phyloP scores from a whole-genome alignment of 37 sponge, comb jelly and placozoan genomes.

The Cladorhizidae sp. region DNA sequence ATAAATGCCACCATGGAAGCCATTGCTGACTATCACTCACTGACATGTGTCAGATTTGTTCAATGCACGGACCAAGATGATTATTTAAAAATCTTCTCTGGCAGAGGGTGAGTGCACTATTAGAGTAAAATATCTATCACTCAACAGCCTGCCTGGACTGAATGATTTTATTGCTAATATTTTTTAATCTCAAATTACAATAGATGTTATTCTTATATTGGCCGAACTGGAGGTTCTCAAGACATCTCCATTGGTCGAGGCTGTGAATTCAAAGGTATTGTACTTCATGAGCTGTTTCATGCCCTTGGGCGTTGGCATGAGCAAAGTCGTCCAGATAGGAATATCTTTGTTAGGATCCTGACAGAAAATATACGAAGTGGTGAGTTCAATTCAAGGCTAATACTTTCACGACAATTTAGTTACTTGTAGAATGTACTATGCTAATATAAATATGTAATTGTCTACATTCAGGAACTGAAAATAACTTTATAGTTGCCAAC shows the following conservation, averaged over 20 bases:
- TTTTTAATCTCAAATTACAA: too few relatives aligned
- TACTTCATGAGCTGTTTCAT: constrained; percentile 76
- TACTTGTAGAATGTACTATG: background rate
- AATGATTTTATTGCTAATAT: too few relatives aligned
- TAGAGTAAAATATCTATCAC: too few relatives aligned
- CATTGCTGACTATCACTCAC: constrained; percentile 39
- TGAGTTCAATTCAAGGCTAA: background rate
- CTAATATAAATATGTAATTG: background rate
- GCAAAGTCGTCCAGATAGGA: constrained; percentile 87
- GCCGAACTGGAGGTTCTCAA: constrained; percentile 60
- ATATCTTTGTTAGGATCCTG: constrained; percentile 52
- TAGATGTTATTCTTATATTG: constrained; percentile 76
- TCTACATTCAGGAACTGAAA: constrained; percentile 34
- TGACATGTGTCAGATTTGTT: constrained; percentile 65
- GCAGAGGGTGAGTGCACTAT: constrained; percentile 54
- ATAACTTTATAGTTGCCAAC: constrained; percentile 61
- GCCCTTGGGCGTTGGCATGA: constrained; percentile 67
- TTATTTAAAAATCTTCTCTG: constrained; percentile 65
- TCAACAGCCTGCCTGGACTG: background rate
- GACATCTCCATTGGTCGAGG: constrained; percentile 77
- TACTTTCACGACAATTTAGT: too few relatives aligned
- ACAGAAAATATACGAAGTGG: constrained; percentile 51
- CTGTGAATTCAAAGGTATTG: constrained; percentile 74
- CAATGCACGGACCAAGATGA: constrained; percentile 46
- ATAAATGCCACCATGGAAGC: constrained; percentile 51